Evolutionary conservation across 2,113 vertebrate genomes (phyloP).

Genomic region (Gymnocephalus cernua): DNA sequence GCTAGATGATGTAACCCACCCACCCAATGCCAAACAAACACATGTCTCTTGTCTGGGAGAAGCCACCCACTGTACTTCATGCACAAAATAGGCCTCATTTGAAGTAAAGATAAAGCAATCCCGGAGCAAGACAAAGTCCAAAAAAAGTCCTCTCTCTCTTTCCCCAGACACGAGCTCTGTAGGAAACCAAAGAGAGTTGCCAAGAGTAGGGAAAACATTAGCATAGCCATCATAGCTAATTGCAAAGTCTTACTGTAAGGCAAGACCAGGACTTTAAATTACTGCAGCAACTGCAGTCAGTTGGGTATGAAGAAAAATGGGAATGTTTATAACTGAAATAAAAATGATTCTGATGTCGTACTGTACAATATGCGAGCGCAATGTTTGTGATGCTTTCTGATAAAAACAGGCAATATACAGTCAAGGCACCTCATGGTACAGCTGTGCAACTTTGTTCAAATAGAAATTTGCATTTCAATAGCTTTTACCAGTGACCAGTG

Average conservation of each 20-base stretch:
- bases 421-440: constrained; percentile 42
- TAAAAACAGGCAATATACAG: constrained; percentile 23
- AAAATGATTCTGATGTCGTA: constrained; percentile 16
- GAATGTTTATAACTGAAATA: constrained; percentile 43
- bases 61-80: constrained; percentile 69
- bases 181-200: constrained; percentile 39
- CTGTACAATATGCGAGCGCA: constrained; percentile 16
- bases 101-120: constrained; percentile 63
- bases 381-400: constrained; percentile 52
- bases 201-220: constrained; percentile 57
- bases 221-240: constrained; percentile 57
- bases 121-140: constrained; percentile 36
- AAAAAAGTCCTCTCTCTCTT: constrained; percentile 40
- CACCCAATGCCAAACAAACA: constrained; percentile 80
- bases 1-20: constrained; percentile 80
- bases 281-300: constrained; percentile 20
- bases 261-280: constrained; percentile 44
- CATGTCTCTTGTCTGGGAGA: constrained; percentile 77
- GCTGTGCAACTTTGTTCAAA: constrained; percentile 38
- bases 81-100: constrained; percentile 55
- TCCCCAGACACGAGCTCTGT: constrained; percentile 41
- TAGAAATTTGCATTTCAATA: constrained; percentile 54
- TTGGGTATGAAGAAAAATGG: constrained; percentile 4
- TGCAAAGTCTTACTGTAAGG: constrained; percentile 27
- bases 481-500: constrained; percentile 44